A percentile compares a stretch with the other conserved stretches of the same genome.
Evolutionary conservation across 2,888 invertebrate species (phyloP).

Genomic region (Cephus sareptanus): DNA sequence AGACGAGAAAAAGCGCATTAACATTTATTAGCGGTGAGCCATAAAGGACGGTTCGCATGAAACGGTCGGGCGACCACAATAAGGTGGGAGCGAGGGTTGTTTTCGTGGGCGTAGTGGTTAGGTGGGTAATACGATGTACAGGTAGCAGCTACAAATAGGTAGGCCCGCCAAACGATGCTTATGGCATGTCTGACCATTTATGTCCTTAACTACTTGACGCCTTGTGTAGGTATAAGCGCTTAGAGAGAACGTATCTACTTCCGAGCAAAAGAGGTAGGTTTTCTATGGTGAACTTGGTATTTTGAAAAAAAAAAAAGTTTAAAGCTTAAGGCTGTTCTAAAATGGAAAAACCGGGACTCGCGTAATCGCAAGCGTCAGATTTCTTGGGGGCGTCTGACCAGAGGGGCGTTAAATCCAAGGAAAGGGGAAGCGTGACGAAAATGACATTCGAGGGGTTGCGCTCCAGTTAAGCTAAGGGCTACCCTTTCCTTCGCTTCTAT

Average conservation of each 20-base stretch:
- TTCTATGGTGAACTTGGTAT: neutral
- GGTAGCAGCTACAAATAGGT: neutral
- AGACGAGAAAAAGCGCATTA: conserved; percentile 12
- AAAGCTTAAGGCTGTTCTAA: neutral
- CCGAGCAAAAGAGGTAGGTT: neutral
- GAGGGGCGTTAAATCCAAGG: neutral
- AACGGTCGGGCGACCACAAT: conserved; percentile 7
- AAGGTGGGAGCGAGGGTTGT: neutral
- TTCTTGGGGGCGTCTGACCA: neutral
- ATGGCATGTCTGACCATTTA: neutral
- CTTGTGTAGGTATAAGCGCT: neutral
- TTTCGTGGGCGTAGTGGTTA: neutral
- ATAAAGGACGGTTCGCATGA: conserved; percentile 16
- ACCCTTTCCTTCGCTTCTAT: neutral
- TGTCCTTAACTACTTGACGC: neutral
- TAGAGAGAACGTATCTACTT: neutral
- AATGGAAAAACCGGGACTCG: neutral
- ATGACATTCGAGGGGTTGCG: neutral
- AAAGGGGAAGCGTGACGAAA: neutral
- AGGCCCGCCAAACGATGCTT: neutral
- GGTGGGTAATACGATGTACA: neutral
- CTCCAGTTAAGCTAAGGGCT: neutral
- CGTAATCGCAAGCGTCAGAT: neutral
- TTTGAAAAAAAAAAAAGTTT: neutral
- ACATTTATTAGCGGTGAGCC: conserved; percentile 4